Conservation (phyloP, 2,797 vertebrate species). For the Gallirallus australis region DNA sequence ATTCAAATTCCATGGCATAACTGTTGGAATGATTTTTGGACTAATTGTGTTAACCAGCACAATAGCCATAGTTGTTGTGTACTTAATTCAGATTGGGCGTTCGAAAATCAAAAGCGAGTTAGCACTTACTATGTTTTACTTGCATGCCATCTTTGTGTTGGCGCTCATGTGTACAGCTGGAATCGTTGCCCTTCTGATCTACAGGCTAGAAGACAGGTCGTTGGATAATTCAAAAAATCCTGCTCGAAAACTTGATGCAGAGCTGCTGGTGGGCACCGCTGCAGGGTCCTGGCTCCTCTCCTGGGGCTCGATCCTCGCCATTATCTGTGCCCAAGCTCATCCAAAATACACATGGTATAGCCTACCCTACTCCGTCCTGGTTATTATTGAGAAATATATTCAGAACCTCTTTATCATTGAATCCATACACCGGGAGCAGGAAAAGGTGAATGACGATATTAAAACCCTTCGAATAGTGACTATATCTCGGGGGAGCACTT, state of each 20-base stretch:
- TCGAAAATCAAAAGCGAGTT: conserved; percentile 83
- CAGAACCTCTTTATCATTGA: conserved; percentile 97
- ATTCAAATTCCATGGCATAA: conserved; percentile 80
- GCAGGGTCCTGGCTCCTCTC: conserved; percentile 95
- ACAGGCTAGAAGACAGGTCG: conserved; percentile 82
- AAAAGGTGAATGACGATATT: conserved; percentile 58
- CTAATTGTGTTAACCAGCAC: conserved; percentile 87
- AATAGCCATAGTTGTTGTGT: conserved; percentile 90
- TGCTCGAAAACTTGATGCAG: conserved; percentile 89
- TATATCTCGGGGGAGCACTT: conserved; percentile 69
- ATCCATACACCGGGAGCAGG: conserved; percentile 87
- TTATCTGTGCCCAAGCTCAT: conserved; percentile 77
- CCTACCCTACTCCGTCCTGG: conserved; percentile 88
- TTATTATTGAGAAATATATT: conserved; percentile 91
- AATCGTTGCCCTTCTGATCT: conserved; percentile 85
- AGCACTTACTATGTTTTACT: conserved; percentile 92
- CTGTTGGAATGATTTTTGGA: conserved; percentile 86
- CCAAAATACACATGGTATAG: conserved; percentile 90
- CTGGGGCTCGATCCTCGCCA: conserved; percentile 92
- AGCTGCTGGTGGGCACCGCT: conserved; percentile 90
- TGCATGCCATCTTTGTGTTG: conserved; percentile 86
- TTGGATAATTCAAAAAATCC: conserved; percentile 90
- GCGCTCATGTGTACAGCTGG: conserved; percentile 87
- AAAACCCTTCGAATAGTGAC: conserved; percentile 85
- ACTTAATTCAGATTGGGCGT: conserved; percentile 88